phyloP scores from a whole-genome alignment of 2,797 vertebrate genomes.

The Semotilus atromaculatus region DNA sequence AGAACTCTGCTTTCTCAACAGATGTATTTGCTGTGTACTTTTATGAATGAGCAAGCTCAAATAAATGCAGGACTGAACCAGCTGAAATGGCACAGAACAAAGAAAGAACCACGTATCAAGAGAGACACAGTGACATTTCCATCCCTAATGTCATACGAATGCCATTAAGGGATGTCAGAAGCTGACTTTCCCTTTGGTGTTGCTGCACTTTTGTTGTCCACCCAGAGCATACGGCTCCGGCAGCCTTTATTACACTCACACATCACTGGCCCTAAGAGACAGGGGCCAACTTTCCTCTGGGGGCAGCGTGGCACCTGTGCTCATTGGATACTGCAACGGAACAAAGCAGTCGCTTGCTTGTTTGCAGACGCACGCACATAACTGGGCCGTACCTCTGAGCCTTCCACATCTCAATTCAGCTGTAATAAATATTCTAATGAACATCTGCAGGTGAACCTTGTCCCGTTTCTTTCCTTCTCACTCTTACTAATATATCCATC shows the following conservation, averaged over 20 bases:
- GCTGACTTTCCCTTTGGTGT: constrained; percentile 38
- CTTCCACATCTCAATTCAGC: constrained; percentile 64
- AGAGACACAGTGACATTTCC: constrained; percentile 27
- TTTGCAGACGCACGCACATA: constrained; percentile 10
- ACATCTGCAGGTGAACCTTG: constrained; percentile 66
- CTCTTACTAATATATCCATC: constrained; percentile 13
- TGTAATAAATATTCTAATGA: constrained; percentile 74
- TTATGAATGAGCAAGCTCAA: constrained; percentile 9
- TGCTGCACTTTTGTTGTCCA: constrained; percentile 45
- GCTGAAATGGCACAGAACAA: constrained; percentile 41
- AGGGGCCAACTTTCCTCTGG: constrained; percentile 54
- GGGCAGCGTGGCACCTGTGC: constrained; percentile 64
- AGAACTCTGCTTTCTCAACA: neutral
- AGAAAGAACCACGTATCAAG: constrained; percentile 41
- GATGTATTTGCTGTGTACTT: neutral
- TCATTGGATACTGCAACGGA: constrained; percentile 58
- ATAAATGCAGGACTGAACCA: constrained; percentile 10
- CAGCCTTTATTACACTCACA: constrained; percentile 53
- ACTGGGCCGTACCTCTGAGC: constrained; percentile 35
- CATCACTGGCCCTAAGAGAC: constrained; percentile 42
- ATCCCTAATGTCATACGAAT: constrained; percentile 31
- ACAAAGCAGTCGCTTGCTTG: constrained; percentile 59
- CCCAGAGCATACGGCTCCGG: constrained; percentile 25
- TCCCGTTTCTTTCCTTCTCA: constrained; percentile 7
- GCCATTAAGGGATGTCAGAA: constrained; percentile 20